Percentiles rank a stretch among this genome's conserved stretches.
Conservation (phyloP, 2,113 vertebrate genomes). For the Podarcis muralis region DNA sequence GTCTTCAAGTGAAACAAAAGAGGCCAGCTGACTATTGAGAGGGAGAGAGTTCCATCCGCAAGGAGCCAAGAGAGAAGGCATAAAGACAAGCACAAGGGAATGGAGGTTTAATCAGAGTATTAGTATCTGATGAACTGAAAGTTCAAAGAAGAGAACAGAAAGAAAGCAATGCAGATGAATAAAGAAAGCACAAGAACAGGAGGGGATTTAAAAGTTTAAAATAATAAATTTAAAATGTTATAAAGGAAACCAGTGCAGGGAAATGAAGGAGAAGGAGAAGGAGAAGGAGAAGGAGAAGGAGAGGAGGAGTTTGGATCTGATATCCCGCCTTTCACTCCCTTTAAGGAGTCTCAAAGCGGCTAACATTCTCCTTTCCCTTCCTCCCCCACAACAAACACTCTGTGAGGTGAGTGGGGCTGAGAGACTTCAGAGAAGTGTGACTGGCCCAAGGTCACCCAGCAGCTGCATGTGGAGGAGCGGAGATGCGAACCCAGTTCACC, state of each 20-base stretch:
- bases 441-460: too few species aligned
- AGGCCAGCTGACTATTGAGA: background rate
- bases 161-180: too few species aligned
- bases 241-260: background rate
- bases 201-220: background rate
- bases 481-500: too few species aligned
- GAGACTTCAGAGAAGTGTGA: too few species aligned
- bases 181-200: background rate
- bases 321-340: too few species aligned
- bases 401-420: too few species aligned
- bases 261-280: background rate
- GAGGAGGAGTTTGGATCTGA: too few species aligned
- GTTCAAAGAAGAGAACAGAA: background rate
- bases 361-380: too few species aligned
- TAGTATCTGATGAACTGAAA: background rate
- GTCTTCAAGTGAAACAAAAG: slow-evolving; percentile 1
- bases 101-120: background rate
- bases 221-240: background rate
- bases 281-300: too few species aligned
- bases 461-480: too few species aligned
- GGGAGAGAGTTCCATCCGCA: background rate
- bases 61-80: background rate
- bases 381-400: too few species aligned
- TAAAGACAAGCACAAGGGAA: background rate
- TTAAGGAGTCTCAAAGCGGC: too few species aligned